phyloP scores from a whole-genome alignment of 2,888 invertebrate species.

The Podabrus alpinus region DNA sequence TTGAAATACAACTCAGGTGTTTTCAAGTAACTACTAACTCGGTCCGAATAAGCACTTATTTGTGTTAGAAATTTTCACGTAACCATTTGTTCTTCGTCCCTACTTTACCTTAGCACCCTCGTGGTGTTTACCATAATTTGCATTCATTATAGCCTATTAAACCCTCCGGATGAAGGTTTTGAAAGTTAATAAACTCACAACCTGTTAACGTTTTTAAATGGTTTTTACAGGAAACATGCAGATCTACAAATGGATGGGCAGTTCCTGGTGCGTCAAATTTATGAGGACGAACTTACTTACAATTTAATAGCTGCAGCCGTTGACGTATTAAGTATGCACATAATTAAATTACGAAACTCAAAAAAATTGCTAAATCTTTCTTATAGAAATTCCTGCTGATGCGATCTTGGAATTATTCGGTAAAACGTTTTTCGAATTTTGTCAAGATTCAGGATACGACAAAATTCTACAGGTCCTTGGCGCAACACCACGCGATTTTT shows the following conservation, averaged over 20 bases:
- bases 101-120: background rate
- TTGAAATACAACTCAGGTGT: background rate
- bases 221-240: slow-evolving; percentile 79
- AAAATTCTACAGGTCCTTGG: slow-evolving; percentile 93
- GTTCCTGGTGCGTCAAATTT: slow-evolving; percentile 91
- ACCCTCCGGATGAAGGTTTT: background rate
- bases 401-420: slow-evolving; percentile 90
- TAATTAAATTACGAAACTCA: slow-evolving; percentile 48
- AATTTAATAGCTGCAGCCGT: slow-evolving; percentile 91
- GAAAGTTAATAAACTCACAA: background rate
- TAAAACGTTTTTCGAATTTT: slow-evolving; percentile 94
- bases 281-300: slow-evolving; percentile 94
- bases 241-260: slow-evolving; percentile 94
- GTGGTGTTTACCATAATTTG: background rate
- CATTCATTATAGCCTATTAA: background rate
- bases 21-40: background rate
- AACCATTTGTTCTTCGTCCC: background rate
- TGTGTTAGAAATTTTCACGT: background rate
- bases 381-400: slow-evolving; percentile 85
- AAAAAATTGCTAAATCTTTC: background rate
- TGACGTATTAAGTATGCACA: slow-evolving; percentile 78
- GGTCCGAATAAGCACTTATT: background rate
- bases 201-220: slow-evolving; percentile 10
- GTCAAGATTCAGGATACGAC: slow-evolving; percentile 96
- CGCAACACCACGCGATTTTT: slow-evolving; percentile 91